Conservation (phyloP, 2,888 invertebrate species). For the Eupeodes luniger region DNA sequence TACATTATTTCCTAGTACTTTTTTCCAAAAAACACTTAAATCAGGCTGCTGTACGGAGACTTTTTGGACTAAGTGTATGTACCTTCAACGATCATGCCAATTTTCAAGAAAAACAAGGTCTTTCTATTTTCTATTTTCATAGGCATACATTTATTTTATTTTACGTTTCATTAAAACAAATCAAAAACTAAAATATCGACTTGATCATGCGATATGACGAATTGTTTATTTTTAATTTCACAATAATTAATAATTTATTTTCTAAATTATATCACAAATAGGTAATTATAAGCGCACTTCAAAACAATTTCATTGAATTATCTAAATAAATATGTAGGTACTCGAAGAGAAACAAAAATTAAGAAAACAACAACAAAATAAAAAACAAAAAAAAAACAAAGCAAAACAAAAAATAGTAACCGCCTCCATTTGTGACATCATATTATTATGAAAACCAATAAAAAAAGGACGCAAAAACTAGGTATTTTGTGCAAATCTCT, state of each 20-base stretch:
- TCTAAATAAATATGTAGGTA: neutral
- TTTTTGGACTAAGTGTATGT: too few relatives aligned
- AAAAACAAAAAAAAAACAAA: neutral
- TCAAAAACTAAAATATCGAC: neutral
- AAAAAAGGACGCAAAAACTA: slow-evolving; percentile 73
- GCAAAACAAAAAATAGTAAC: slow-evolving; percentile 62
- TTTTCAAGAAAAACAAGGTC: too few relatives aligned
- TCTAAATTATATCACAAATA: neutral
- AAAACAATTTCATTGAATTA: slow-evolving; percentile 48
- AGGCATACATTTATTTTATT: too few relatives aligned
- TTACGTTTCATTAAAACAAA: neutral
- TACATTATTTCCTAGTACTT: too few relatives aligned
- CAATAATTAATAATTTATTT: neutral
- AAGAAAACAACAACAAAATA: neutral
- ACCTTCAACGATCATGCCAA: too few relatives aligned
- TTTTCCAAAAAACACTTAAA: too few relatives aligned
- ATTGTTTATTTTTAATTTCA: slow-evolving; percentile 7
- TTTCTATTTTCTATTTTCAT: too few relatives aligned
- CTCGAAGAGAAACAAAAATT: too few relatives aligned
- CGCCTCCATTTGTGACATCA: slow-evolving; percentile 72
- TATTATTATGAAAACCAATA: slow-evolving; percentile 72
- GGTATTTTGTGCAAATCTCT: slow-evolving; percentile 72
- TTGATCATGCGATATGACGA: slow-evolving; percentile 8
- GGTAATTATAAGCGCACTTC: slow-evolving; percentile 6
- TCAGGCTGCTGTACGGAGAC: too few relatives aligned